Evolutionary conservation across 2,888 invertebrate genomes (phyloP).

Genomic region (Heliothis peltigera): DNA sequence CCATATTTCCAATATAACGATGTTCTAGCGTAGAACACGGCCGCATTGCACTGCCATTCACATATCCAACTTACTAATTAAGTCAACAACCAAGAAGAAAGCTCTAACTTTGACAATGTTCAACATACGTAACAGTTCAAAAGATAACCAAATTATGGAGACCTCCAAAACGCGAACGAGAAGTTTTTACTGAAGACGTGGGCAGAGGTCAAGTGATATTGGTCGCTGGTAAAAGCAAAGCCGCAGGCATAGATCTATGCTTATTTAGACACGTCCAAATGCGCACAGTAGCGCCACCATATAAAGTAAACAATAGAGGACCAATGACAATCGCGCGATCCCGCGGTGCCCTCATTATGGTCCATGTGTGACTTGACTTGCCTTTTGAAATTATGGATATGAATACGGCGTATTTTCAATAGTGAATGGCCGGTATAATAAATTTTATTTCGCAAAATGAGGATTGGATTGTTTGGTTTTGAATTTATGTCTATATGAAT

Average conservation of each 20-base stretch:
- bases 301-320: conserved; percentile 88
- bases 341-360: conserved; percentile 81
- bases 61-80: conserved; percentile 89
- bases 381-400: conserved; percentile 66
- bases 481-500: conserved; percentile 52
- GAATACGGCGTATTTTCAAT: conserved; percentile 66
- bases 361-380: conserved; percentile 77
- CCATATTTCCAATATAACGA: conserved; percentile 88
- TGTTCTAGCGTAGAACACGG: conserved; percentile 81
- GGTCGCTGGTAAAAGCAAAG: conserved; percentile 78
- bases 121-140: conserved; percentile 86
- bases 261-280: conserved; percentile 87
- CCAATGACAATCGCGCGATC: conserved; percentile 84
- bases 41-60: conserved; percentile 88
- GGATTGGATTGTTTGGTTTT: conserved; percentile 56
- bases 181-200: conserved; percentile 38
- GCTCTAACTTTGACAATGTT: conserved; percentile 89
- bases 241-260: conserved; percentile 88
- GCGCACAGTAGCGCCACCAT: conserved; percentile 85
- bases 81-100: conserved; percentile 87
- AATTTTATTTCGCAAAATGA: conserved; percentile 62
- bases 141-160: conserved; percentile 69
- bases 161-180: conserved; percentile 54
- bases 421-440: conserved; percentile 61
- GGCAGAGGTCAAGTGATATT: conserved; percentile 64